Evolutionary conservation across 2,888 invertebrate genomes (phyloP), one percentile per base, ranked within the genome.

Genomic region (Pardosa pseudoannulata): DNA sequence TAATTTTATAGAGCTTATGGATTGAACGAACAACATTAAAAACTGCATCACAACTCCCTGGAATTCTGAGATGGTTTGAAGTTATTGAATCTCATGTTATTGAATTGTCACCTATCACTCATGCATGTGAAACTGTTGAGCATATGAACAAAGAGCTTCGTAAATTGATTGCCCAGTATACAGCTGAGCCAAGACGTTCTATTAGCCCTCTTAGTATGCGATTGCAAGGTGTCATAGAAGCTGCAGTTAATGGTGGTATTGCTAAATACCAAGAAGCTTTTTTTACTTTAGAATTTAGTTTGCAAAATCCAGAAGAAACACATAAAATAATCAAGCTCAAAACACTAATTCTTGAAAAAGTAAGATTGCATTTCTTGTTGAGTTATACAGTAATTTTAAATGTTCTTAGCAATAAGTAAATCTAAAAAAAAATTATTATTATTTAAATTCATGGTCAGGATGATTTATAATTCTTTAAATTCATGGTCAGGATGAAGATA

Each of bases 261-360:
- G 95, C 96, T 70, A 98, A 98, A 91, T 98, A 98, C 91, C 97
- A 98, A 91, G 97, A 97, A 90, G 97, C 98, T 0, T 98, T 98
- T 92, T 95, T 98, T 88, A 95, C 95, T 0, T 93, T 95, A 11
- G 96, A 97, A 89, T 98, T 96, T 91, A 91, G 94, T 0, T 32
- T 73, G 19, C 79, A 90, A 39, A 89, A 91, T 85, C 91, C 91
- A 16, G 90, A 90, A 76, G 90, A 91, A 78, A 88, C 87, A 80
- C 92, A 92, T 1, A 93, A 94, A 90, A 93, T 94, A 0, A 93
- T 93, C 70, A 92, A 94, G 41, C 92, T 97, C 6, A 95, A 95
- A 89, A 92, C 93, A 50, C 92, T 95, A 36, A 95, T 97, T 75
- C 92, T 95, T 0, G 95, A 96, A 89, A 96, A 97, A 90, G 91